Conservation (phyloP, 2,888 invertebrate species). For the Meteorus cinctellus region DNA sequence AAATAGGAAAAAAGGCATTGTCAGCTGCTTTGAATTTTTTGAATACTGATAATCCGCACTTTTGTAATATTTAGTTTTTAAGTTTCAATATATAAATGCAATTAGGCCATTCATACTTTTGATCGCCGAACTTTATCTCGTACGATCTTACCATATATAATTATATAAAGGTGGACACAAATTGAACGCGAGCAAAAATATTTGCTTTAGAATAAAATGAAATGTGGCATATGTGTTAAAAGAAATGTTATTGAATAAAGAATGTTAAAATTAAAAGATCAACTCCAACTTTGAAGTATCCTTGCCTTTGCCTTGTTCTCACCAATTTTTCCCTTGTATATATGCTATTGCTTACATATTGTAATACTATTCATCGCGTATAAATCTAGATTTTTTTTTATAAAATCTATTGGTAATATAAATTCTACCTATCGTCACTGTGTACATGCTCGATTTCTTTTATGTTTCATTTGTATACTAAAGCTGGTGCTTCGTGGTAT, state of each 20-base stretch:
- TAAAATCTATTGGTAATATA: constrained; percentile 62
- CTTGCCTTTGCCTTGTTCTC: not conserved
- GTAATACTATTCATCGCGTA: constrained; percentile 58
- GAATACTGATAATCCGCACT: constrained; percentile 27
- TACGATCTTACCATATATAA: not conserved
- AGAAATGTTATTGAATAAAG: constrained; percentile 1
- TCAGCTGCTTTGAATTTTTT: constrained; percentile 28
- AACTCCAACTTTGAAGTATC: not conserved
- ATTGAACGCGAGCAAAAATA: not conserved
- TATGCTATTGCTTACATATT: constrained; percentile 28
- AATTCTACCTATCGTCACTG: constrained; percentile 64
- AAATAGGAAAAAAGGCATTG: constrained; percentile 18
- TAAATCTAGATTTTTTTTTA: constrained; percentile 67
- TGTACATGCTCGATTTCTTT: constrained; percentile 56
- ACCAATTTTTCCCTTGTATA: not conserved
- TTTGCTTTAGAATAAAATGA: not conserved
- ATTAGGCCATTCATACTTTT: constrained; percentile 16
- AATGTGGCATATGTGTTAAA: not conserved
- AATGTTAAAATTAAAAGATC: not conserved
- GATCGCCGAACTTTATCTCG: not conserved
- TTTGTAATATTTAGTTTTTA: constrained; percentile 3
- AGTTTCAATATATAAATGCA: not conserved
- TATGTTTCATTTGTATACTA: constrained; percentile 17
- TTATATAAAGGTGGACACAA: not conserved
- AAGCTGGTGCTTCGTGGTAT: constrained; percentile 13